Percentiles rank a stretch among this genome's conserved stretches.
phyloP scores from a whole-genome alignment of 2,113 vertebrate species.

The Cariama cristata region DNA sequence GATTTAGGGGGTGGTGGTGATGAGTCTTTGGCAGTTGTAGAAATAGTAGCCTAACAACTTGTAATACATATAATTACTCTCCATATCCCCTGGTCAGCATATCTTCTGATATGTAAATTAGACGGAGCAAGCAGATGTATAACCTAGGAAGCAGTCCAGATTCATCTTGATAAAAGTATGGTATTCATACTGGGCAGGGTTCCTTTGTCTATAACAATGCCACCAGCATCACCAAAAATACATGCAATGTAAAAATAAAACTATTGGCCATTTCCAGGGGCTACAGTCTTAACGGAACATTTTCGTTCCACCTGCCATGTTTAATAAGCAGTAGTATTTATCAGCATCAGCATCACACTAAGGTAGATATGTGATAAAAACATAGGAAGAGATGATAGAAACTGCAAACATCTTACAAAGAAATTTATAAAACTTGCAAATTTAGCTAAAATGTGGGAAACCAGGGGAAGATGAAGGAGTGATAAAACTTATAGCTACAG shows the following conservation, averaged over 20 bases:
- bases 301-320: conserved; percentile 10
- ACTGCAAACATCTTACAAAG: background rate
- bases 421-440: background rate
- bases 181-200: conserved; percentile 59
- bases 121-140: conserved; percentile 70
- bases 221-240: conserved; percentile 37
- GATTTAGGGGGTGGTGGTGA: conserved; percentile 69
- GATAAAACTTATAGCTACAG: background rate
- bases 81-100: conserved; percentile 71
- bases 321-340: background rate
- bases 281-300: conserved; percentile 5
- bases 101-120: conserved; percentile 76
- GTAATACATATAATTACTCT: conserved; percentile 74
- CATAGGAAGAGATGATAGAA: background rate
- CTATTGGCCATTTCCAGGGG: conserved; percentile 41
- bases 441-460: background rate
- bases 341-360: background rate
- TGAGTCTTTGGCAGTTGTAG: conserved; percentile 71
- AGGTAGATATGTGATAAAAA: background rate
- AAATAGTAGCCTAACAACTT: conserved; percentile 75
- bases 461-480: background rate
- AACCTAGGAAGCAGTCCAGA: conserved; percentile 73
- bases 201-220: conserved; percentile 59
- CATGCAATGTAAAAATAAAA: conserved; percentile 50
- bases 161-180: conserved; percentile 73